A percentile compares a stretch with the other conserved stretches of the same genome.
These are phyloP conservation scores for Sesamia nonagrioides DNA, from an alignment of 1,140 invertebrate genomes.

Conservation along the genomic window DNA sequence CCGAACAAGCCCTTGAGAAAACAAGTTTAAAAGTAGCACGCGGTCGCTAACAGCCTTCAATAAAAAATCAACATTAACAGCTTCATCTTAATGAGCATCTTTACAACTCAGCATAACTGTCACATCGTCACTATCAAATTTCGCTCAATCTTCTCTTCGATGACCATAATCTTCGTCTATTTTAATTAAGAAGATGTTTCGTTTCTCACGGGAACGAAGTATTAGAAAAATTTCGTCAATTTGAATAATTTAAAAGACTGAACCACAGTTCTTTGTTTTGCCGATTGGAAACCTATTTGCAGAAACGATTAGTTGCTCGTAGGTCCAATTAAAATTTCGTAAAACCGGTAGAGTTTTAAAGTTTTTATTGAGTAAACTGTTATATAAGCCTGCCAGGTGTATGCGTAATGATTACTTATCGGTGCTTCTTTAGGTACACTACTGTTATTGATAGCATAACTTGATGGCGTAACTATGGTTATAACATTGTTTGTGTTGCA, in stretches of 20 bases:
- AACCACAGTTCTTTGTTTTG: slow-evolving; percentile 13
- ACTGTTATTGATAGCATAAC: slow-evolving; percentile 18
- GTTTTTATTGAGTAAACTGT: background rate
- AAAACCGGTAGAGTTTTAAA: slow-evolving; percentile 13
- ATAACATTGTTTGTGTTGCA: slow-evolving; percentile 1
- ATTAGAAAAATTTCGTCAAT: slow-evolving; percentile 25
- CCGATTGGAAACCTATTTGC: slow-evolving; percentile 26
- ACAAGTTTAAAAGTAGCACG: slow-evolving; percentile 11
- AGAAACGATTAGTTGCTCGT: slow-evolving; percentile 8
- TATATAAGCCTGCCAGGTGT: background rate
- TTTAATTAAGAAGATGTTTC: slow-evolving; percentile 6
- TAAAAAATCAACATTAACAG: slow-evolving; percentile 18
- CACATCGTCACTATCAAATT: slow-evolving; percentile 36
- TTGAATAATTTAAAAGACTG: slow-evolving; percentile 26
- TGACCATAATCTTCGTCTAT: slow-evolving; percentile 1
- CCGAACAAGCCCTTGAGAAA: background rate
- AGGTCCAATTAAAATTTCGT: slow-evolving; percentile 3
- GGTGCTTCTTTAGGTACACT: background rate
- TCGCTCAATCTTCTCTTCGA: slow-evolving; percentile 11
- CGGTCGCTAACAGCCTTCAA: slow-evolving; percentile 18
- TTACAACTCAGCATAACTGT: slow-evolving; percentile 31
- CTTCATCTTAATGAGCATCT: slow-evolving; percentile 27
- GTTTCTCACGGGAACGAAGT: slow-evolving; percentile 41
- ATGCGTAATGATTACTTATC: background rate
- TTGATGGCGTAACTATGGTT: slow-evolving; percentile 8